phyloP scores from a whole-genome alignment of 2,113 vertebrate species.

The Strix uralensis region DNA sequence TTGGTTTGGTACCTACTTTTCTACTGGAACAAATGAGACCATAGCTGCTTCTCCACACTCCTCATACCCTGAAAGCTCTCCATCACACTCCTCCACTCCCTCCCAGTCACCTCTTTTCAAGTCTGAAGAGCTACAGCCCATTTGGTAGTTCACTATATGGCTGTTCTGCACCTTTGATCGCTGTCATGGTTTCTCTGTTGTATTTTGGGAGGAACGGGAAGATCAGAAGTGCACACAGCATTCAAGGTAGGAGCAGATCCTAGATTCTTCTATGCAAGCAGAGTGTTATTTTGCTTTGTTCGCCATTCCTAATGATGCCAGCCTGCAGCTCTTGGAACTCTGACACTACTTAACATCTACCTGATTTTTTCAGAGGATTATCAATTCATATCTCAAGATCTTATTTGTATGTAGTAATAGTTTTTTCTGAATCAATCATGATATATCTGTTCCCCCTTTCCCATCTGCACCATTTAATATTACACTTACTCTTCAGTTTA shows the following conservation, averaged over 20 bases:
- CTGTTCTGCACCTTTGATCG: background rate
- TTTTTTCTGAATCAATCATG: background rate
- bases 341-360: background rate
- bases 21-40: background rate
- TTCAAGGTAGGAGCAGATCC: background rate
- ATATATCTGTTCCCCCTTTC: background rate
- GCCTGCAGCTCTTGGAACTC: background rate
- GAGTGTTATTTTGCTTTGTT: background rate
- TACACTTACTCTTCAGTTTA: background rate
- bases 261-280: background rate
- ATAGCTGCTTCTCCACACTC: background rate
- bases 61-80: background rate
- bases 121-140: background rate
- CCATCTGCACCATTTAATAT: background rate
- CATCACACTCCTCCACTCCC: background rate
- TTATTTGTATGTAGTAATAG: background rate
- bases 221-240: background rate
- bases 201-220: background rate
- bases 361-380: background rate
- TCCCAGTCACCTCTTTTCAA: background rate
- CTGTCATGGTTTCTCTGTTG: background rate
- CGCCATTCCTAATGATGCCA: background rate
- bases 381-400: background rate
- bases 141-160: background rate
- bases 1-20: background rate